These are phyloP conservation scores for Emys orbicularis DNA, from an alignment of 2,797 vertebrate species.

Conservation along the genomic window DNA sequence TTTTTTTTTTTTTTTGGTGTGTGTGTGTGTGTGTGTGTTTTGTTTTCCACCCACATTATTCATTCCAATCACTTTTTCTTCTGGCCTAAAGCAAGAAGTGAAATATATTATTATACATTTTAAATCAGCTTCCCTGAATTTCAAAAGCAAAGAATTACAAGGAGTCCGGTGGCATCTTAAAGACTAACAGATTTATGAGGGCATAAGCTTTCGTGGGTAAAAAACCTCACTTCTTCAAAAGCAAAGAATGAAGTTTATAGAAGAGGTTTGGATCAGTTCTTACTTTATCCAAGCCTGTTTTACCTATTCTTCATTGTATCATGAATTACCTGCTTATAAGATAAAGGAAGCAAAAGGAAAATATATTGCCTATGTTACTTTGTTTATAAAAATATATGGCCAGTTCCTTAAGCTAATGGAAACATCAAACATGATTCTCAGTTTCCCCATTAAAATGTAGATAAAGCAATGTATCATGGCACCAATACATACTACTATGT, in stretches of 20 bases:
- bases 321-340: conserved; percentile 14
- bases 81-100: not conserved
- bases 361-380: not conserved
- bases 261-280: not conserved
- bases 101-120: not conserved
- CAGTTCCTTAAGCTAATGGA: conserved; percentile 27
- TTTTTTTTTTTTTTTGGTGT: not conserved
- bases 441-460: conserved; percentile 31
- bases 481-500: not conserved
- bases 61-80: not conserved
- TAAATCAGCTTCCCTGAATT: not conserved
- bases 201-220: too few relatives aligned
- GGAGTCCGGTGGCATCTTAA: too few relatives aligned
- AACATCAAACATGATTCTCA: conserved; percentile 24
- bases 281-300: not conserved
- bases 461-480: not conserved
- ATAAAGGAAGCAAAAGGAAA: not conserved
- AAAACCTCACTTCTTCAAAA: too few relatives aligned
- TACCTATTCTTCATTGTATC: not conserved
- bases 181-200: too few relatives aligned
- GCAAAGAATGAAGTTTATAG: not conserved
- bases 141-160: not conserved
- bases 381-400: conserved; percentile 5
- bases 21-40: not conserved
- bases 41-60: not conserved